Percentiles rank a stretch among this genome's conserved stretches.
These are phyloP conservation scores for Hololepta plana DNA, from an alignment of 2,888 invertebrate genomes.

Conservation along the genomic window DNA sequence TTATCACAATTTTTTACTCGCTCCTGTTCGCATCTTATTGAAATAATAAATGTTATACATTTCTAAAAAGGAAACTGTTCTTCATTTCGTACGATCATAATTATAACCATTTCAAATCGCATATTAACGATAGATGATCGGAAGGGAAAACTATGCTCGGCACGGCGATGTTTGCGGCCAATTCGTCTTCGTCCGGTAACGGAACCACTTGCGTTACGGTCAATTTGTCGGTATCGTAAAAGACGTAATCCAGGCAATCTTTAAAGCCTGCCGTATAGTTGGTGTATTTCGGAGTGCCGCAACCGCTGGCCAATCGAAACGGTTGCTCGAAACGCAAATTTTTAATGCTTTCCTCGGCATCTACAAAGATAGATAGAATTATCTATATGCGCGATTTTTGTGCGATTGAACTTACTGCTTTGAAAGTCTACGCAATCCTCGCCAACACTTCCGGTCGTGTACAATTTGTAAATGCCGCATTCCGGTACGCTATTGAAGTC, in stretches of 20 bases:
- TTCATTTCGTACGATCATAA: no score
- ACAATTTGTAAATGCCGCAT: constrained; percentile 62
- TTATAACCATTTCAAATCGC: constrained; percentile 43
- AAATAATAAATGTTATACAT: no score
- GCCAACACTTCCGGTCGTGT: constrained; percentile 48
- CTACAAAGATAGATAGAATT: constrained; percentile 28
- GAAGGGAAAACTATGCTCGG: constrained; percentile 84
- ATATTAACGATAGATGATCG: constrained; percentile 77
- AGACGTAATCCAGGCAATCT: constrained; percentile 85
- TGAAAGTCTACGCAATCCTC: constrained; percentile 54
- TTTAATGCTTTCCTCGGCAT: constrained; percentile 41
- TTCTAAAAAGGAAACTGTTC: no score
- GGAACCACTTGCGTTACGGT: constrained; percentile 55
- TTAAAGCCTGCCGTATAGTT: constrained; percentile 69
- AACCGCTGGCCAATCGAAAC: constrained; percentile 53
- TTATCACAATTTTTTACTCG: no score
- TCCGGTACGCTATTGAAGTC: constrained; percentile 85
- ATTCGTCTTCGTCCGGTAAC: constrained; percentile 57
- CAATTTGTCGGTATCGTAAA: constrained; percentile 47
- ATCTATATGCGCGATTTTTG: neutral
- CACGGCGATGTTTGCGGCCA: constrained; percentile 55
- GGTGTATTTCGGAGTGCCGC: constrained; percentile 67
- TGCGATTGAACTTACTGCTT: constrained; percentile 47
- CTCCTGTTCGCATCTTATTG: no score
- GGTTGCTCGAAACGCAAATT: constrained; percentile 46